phyloP scores from a whole-genome alignment of 2,888 invertebrate species.

The Lamellibrachia columna region DNA sequence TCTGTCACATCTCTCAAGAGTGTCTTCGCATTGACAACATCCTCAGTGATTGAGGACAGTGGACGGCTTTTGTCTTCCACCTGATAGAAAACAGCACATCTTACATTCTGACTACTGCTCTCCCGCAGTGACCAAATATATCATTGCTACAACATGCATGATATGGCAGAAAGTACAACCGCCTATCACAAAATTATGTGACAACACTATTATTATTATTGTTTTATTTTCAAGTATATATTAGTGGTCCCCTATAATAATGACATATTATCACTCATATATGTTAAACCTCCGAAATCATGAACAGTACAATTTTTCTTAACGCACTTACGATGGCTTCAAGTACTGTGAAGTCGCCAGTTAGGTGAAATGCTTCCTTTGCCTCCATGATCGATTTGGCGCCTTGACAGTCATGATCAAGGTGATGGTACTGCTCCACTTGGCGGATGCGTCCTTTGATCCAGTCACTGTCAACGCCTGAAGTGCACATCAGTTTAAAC shows the following conservation, averaged over 20 bases:
- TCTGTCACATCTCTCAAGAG: constrained; percentile 39
- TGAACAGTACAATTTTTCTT: not conserved
- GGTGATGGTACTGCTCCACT: not conserved
- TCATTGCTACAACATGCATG: too few species aligned
- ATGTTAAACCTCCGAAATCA: not conserved
- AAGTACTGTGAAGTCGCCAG: constrained; percentile 30
- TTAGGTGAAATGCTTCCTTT: constrained; percentile 23
- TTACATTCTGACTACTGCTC: too few species aligned
- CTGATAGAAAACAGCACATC: not conserved
- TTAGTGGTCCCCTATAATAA: too few species aligned
- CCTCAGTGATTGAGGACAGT: constrained; percentile 25
- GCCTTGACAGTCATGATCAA: not conserved
- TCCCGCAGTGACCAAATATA: too few species aligned
- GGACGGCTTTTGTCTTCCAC: not conserved
- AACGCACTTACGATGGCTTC: constrained; percentile 19
- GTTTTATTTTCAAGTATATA: too few species aligned
- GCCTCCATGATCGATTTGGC: constrained; percentile 25
- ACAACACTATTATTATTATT: too few species aligned
- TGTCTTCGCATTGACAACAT: constrained; percentile 21
- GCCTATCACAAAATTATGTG: too few species aligned
- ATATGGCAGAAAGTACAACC: too few species aligned
- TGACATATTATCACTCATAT: too few species aligned
- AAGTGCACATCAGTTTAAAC: not conserved
- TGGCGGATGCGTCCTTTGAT: not conserved
- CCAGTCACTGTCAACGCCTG: not conserved